Conservation (phyloP, 2,797 vertebrate species). For the Argya squamiceps region DNA sequence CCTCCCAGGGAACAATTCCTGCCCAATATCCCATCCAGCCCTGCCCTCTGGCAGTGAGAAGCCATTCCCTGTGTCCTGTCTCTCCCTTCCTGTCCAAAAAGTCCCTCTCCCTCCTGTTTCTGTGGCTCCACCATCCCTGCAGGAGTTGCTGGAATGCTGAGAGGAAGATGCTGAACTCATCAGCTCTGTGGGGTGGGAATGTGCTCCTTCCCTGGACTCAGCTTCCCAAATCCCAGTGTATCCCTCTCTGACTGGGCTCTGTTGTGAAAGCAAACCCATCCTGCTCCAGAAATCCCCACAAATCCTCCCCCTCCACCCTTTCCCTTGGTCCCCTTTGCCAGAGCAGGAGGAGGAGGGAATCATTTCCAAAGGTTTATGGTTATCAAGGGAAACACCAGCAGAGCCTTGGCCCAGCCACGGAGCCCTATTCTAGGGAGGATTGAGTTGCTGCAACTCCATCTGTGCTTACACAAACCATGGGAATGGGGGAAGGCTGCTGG, state of each 20-base stretch:
- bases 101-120: background rate
- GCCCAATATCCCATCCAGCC: fast-evolving
- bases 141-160: fast-evolving
- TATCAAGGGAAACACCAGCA: background rate
- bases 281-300: background rate
- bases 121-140: background rate
- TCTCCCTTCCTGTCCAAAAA: background rate
- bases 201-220: fast-evolving
- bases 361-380: fast-evolving
- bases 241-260: background rate
- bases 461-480: background rate
- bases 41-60: background rate
- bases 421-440: background rate
- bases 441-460: background rate
- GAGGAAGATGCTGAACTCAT: background rate
- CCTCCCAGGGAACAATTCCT: background rate
- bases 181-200: fast-evolving
- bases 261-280: background rate
- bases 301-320: background rate
- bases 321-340: background rate
- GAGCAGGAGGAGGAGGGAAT: background rate
- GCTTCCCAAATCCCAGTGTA: fast-evolving
- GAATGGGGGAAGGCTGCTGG: background rate
- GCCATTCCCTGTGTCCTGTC: background rate
- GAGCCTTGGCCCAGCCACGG: fast-evolving